phyloP scores from a whole-genome alignment of 2,888 invertebrate genomes.

The Netelia fuscicornis region DNA sequence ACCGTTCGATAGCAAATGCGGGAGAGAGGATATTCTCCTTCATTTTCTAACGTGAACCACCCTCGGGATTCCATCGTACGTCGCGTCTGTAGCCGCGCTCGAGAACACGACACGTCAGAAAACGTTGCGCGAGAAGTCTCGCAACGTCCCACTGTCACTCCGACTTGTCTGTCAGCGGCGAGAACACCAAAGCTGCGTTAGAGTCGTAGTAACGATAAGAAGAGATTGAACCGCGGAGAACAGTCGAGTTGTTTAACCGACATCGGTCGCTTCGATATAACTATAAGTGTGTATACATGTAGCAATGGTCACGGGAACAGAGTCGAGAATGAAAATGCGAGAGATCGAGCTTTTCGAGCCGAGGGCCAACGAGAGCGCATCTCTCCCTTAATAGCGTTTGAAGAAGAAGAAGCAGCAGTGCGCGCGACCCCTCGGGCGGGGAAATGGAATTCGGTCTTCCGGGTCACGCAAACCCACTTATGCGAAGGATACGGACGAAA shows the following conservation, averaged over 20 bases:
- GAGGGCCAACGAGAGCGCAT: constrained; percentile 30
- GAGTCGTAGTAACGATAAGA: constrained; percentile 3
- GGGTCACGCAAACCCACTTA: constrained; percentile 66
- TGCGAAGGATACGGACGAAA: constrained; percentile 50
- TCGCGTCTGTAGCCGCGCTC: constrained; percentile 63
- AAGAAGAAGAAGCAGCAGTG: background rate
- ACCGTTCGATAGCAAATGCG: constrained; percentile 77
- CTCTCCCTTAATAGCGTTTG: background rate
- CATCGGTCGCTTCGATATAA: background rate
- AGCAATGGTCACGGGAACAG: background rate
- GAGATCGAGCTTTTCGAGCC: constrained; percentile 16
- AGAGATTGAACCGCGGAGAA: constrained; percentile 68
- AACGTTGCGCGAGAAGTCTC: constrained; percentile 51
- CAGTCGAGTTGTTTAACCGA: constrained; percentile 69
- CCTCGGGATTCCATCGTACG: constrained; percentile 72
- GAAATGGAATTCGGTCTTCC: constrained; percentile 71
- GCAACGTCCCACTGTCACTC: constrained; percentile 54
- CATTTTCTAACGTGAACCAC: constrained; percentile 70
- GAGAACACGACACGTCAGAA: constrained; percentile 19
- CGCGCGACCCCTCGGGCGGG: constrained; percentile 59
- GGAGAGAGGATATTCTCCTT: constrained; percentile 69
- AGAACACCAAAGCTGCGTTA: background rate
- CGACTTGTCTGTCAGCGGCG: constrained; percentile 33
- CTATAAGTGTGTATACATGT: constrained; percentile 18
- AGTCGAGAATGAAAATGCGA: constrained; percentile 39